Conservation (phyloP, 2,797 vertebrate species). For the Sebastes trivittatus region DNA sequence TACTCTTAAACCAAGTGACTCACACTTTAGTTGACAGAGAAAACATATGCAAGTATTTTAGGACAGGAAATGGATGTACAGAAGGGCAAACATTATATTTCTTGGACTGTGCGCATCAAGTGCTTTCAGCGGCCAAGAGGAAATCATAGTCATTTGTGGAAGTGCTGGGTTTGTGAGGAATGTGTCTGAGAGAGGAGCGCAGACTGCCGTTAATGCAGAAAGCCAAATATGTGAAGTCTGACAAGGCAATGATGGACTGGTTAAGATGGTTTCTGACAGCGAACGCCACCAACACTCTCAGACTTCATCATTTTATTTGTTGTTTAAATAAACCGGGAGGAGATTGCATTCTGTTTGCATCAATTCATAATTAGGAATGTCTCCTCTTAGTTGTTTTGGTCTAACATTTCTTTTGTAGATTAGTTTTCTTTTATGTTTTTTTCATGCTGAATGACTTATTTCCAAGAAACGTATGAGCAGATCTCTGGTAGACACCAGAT, state of each 20-base stretch:
- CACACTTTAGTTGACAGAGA: constrained; percentile 51
- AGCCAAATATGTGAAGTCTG: constrained; percentile 32
- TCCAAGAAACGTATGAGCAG: rapidly evolving
- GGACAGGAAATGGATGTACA: constrained; percentile 68
- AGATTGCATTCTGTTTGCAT: too few species aligned
- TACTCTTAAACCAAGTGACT: constrained; percentile 70
- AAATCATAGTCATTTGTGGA: constrained; percentile 72
- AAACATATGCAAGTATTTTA: constrained; percentile 72
- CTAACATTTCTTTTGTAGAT: too few species aligned
- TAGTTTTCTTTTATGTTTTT: too few species aligned
- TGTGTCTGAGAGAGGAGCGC: constrained; percentile 35
- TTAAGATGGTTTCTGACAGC: neutral
- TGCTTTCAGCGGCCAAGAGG: constrained; percentile 60
- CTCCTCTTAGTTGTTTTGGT: too few species aligned
- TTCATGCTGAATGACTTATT: too few species aligned
- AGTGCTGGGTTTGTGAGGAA: constrained; percentile 61
- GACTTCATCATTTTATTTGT: neutral
- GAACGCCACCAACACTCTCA: neutral
- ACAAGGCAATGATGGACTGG: constrained; percentile 2
- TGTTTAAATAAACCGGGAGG: neutral
- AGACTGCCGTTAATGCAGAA: neutral
- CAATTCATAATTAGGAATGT: too few species aligned
- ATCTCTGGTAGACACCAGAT: too few species aligned
- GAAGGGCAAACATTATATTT: constrained; percentile 55
- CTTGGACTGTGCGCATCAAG: constrained; percentile 45